Conservation (phyloP, 1,140 invertebrate species). For the Drosophila ohnishii region DNA sequence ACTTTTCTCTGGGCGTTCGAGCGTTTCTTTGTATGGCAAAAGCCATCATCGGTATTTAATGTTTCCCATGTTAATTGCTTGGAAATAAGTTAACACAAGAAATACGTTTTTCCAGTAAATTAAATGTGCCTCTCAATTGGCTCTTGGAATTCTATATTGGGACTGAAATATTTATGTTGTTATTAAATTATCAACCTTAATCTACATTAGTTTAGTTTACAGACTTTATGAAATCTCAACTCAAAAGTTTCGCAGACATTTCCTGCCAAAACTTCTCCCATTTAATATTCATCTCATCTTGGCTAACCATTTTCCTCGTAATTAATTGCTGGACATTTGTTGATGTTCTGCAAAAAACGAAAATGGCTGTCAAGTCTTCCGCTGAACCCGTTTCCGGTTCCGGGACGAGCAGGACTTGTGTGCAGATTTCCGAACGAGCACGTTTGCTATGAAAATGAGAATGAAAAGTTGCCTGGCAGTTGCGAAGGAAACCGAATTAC, state of each 20-base stretch:
- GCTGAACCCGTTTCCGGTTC: slow-evolving; percentile 36
- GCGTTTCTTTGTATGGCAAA: slow-evolving; percentile 1
- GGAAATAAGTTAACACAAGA: slow-evolving; percentile 1
- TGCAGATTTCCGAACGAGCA: slow-evolving; percentile 20
- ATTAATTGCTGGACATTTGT: slow-evolving; percentile 71
- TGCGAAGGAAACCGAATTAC: slow-evolving; percentile 45
- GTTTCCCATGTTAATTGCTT: slow-evolving; percentile 1
- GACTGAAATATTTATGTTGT: not conserved
- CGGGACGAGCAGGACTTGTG: slow-evolving; percentile 8
- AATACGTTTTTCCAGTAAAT: not conserved
- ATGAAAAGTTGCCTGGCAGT: slow-evolving; percentile 63
- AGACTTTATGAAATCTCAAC: not conserved
- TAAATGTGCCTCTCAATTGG: not conserved
- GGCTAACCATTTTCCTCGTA: slow-evolving; percentile 38
- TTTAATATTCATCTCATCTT: slow-evolving; percentile 18
- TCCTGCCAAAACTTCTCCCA: slow-evolving; percentile 1
- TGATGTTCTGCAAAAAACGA: slow-evolving; percentile 63
- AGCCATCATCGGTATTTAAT: not conserved
- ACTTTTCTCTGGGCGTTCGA: not conserved
- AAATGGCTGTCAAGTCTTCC: slow-evolving; percentile 61
- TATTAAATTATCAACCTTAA: not conserved
- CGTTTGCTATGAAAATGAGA: slow-evolving; percentile 49
- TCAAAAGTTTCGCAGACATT: not conserved
- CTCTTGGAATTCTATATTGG: not conserved
- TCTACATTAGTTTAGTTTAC: not conserved